Evolutionary conservation across 92 coral and sea anemone species (phyloP).

Genomic region (Virgularia gustaviana): DNA sequence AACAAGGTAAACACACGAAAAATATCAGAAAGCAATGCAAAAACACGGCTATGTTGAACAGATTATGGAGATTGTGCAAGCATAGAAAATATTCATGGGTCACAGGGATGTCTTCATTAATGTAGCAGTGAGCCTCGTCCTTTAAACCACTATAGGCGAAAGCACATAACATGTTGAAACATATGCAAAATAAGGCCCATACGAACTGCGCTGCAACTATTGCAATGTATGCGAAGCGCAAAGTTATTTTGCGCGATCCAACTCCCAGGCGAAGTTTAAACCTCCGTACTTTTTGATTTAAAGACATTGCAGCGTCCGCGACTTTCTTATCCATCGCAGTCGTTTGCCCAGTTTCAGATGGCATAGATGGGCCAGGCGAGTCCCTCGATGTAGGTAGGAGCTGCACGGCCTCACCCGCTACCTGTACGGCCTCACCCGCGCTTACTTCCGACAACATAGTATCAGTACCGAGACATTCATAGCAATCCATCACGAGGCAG

Average conservation of each 20-base stretch:
- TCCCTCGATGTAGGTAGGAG: too few species aligned
- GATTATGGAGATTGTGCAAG: neutral
- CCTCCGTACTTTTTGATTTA: slow-evolving; percentile 20
- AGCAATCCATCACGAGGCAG: slow-evolving; percentile 45
- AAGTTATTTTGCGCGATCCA: too few species aligned
- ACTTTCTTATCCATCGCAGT: slow-evolving; percentile 35
- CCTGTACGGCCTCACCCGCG: too few species aligned
- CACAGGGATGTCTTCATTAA: neutral
- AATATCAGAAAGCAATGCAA: neutral
- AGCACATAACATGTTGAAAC: too few species aligned
- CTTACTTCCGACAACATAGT: slow-evolving; percentile 27
- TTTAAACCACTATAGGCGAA: too few species aligned
- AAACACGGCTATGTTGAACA: neutral
- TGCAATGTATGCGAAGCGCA: too few species aligned
- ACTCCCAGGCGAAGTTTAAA: neutral
- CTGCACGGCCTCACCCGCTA: neutral
- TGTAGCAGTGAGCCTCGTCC: neutral
- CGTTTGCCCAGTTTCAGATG: neutral
- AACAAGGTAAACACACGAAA: neutral
- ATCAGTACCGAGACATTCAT: slow-evolving; percentile 35
- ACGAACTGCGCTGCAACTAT: too few species aligned
- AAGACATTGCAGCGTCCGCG: slow-evolving; percentile 46
- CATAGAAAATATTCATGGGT: neutral
- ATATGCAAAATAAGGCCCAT: too few species aligned
- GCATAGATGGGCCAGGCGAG: too few species aligned